Evolutionary conservation across 2,888 invertebrate species (phyloP), one percentile per base, ranked within the genome.

Genomic region (Sminthurides aquaticus): DNA sequence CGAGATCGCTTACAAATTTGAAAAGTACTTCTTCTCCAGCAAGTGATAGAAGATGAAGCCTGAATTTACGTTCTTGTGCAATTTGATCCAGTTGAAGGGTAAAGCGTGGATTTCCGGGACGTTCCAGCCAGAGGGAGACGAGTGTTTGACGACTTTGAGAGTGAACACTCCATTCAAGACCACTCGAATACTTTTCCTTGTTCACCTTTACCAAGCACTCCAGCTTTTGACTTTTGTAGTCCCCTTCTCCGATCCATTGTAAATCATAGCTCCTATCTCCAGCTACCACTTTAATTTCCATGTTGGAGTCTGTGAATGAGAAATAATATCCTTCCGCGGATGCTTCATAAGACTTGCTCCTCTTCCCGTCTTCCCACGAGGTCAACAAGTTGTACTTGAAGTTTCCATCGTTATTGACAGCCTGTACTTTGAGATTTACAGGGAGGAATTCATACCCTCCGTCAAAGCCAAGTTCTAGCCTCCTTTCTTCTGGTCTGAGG

Each of bases 241-340:
- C 60, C 54, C 54, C 67, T 63, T 55, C 64, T 43, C 15, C 63
- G 22, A 11, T 62, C 70, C 48, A 70, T 57, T 15, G 61, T 20
- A 60, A 59, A 54, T 65, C 25, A 28, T 62, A 67, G 11, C 58
- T 57, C 18, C 67, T 60, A 15, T 54, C 52, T 20, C 67, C 67
- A 18, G 68, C 22, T 2, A 55, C 49, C 2, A 70, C 1, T 5
- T 67, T 57, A 1, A 64, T 49, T 48, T 62, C 58, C 5, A 72
- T 26, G n/a, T 56, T 65, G 1, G 69, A 59, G 43, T 68, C 56
- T 0, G 62, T n/a, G 5, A 63, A n/a, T 2, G 56, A 48, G 2
- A 5, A 24, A 54, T 34, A 64, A 15, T 34, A 54, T 18, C 64
- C 64, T 48, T 59, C 48, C 5, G 60, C 2, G 15, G 55, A 20